A percentile compares a stretch with the other conserved stretches of the same genome.
Conservation (phyloP, 2,113 vertebrate genomes). For the Ammodytes marinus region DNA sequence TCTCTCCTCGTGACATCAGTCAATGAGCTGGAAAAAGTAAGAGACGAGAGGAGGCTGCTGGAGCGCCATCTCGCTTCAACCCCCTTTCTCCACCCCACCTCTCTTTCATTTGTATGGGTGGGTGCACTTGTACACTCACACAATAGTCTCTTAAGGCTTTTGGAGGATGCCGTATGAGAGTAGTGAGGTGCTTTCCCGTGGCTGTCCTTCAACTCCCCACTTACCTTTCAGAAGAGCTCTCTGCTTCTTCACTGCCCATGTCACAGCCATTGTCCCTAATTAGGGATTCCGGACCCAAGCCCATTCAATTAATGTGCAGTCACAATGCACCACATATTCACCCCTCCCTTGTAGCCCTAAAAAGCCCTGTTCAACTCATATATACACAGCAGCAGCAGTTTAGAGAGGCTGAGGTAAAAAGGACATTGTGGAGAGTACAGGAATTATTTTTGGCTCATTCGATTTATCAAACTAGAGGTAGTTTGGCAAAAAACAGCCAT, state of each 20-base stretch:
- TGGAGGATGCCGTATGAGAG: slow-evolving; percentile 65
- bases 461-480: slow-evolving; percentile 14
- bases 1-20: slow-evolving; percentile 77
- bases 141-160: slow-evolving; percentile 80
- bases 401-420: slow-evolving; percentile 33
- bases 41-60: slow-evolving; percentile 49
- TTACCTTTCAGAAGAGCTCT: slow-evolving; percentile 80
- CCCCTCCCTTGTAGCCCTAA: slow-evolving; percentile 47
- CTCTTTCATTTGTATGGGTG: slow-evolving; percentile 45
- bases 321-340: slow-evolving; percentile 69
- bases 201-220: slow-evolving; percentile 80
- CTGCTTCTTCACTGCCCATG: slow-evolving; percentile 63
- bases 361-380: slow-evolving; percentile 55
- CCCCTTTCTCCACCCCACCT: slow-evolving; percentile 47
- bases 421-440: slow-evolving; percentile 16
- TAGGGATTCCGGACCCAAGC: slow-evolving; percentile 74
- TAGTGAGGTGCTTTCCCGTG: slow-evolving; percentile 67
- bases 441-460: slow-evolving; percentile 24
- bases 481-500: slow-evolving; percentile 4
- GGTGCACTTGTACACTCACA: slow-evolving; percentile 31
- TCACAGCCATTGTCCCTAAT: slow-evolving; percentile 81
- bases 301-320: slow-evolving; percentile 76
- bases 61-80: slow-evolving; percentile 68
- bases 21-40: slow-evolving; percentile 75
- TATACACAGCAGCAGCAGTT: slow-evolving; percentile 43